These are phyloP conservation scores for Symphodus melops DNA, from an alignment of 2,113 vertebrate species.

Conservation along the genomic window DNA sequence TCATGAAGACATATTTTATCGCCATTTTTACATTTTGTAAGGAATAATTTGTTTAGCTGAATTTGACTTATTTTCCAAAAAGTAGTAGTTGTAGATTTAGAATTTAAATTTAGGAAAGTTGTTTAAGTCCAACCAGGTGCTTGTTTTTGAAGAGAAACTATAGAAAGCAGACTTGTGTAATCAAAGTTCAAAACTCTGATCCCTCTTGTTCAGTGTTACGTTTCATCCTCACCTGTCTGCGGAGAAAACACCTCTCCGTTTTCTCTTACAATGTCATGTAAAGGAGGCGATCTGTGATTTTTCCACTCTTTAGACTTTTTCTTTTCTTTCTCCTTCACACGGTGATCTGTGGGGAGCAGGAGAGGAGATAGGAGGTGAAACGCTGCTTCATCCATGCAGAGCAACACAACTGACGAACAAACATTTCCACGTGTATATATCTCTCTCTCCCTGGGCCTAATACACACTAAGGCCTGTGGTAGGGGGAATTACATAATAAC, in stretches of 20 bases:
- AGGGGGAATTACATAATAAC: slow-evolving; percentile 42
- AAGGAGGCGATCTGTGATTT: slow-evolving; percentile 89
- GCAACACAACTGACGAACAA: slow-evolving; percentile 38
- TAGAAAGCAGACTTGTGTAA: neutral
- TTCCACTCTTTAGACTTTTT: slow-evolving; percentile 90
- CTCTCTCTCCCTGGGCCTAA: slow-evolving; percentile 73
- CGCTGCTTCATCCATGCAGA: slow-evolving; percentile 14
- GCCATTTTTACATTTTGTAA: neutral
- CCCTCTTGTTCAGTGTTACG: neutral
- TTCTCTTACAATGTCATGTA: slow-evolving; percentile 90
- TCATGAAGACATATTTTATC: neutral
- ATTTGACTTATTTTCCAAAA: neutral
- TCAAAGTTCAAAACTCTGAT: neutral
- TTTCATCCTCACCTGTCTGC: slow-evolving; percentile 86
- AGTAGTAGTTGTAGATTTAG: neutral
- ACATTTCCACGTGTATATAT: slow-evolving; percentile 77
- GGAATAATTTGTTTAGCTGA: neutral
- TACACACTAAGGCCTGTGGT: slow-evolving; percentile 68
- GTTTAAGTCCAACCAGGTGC: neutral
- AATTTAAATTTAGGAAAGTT: neutral
- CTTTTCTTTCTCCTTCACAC: slow-evolving; percentile 89
- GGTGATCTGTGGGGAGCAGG: slow-evolving; percentile 85
- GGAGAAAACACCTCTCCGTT: slow-evolving; percentile 89
- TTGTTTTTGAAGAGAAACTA: neutral
- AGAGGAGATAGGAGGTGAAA: slow-evolving; percentile 20